Percentiles rank a stretch among this genome's conserved stretches.
phyloP scores from a whole-genome alignment of 2,797 vertebrate genomes.

The Rhabdomys pumilio region DNA sequence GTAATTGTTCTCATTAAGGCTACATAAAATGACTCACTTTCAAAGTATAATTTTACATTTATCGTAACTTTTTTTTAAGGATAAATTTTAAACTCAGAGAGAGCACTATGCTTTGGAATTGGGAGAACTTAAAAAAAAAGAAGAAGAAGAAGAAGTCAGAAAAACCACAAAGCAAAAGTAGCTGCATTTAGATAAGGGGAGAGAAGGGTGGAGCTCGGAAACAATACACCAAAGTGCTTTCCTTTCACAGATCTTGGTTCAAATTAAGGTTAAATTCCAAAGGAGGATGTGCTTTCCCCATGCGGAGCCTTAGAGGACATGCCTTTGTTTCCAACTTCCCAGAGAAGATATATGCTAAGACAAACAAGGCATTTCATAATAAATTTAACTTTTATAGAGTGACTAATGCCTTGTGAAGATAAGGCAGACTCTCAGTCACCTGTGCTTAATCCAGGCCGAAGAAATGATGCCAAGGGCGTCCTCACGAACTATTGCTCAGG shows the following conservation, averaged over 20 bases:
- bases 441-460: constrained; percentile 80
- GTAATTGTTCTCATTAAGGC: constrained; percentile 54
- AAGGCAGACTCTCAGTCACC: constrained; percentile 83
- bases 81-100: constrained; percentile 70
- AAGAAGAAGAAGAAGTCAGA: constrained; percentile 53
- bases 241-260: constrained; percentile 92
- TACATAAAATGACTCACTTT: constrained; percentile 43
- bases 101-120: constrained; percentile 78
- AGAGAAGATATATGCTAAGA: constrained; percentile 89
- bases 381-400: constrained; percentile 87
- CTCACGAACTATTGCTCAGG: constrained; percentile 64
- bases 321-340: constrained; percentile 88
- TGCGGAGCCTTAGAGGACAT: constrained; percentile 88
- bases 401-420: constrained; percentile 85
- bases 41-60: constrained; percentile 46
- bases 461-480: constrained; percentile 75
- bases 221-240: constrained; percentile 91
- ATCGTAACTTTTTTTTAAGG: constrained; percentile 59
- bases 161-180: constrained; percentile 86
- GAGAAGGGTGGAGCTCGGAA: constrained; percentile 89
- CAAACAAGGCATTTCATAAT: constrained; percentile 89
- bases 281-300: constrained; percentile 87
- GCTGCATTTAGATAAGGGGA: constrained; percentile 90
- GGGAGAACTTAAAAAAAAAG: constrained; percentile 82
- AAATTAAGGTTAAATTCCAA: constrained; percentile 93